Base-by-base conservation (phyloP, 2,113 vertebrate genomes). In the Notiomystis cincta region DNA sequence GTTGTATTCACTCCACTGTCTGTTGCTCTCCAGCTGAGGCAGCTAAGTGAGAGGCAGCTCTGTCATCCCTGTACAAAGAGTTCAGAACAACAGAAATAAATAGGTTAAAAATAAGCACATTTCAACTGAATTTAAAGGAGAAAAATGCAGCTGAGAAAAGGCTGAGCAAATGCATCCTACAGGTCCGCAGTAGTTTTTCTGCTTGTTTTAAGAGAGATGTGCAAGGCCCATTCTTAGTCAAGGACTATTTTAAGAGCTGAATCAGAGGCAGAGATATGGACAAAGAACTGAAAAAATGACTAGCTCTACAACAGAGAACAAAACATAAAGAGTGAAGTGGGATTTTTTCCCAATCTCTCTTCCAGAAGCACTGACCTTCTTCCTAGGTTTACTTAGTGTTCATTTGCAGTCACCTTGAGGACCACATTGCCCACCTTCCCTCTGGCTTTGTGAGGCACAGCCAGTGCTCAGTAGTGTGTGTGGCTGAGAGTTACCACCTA, bases 401-500 rank as follows among this genome's bases (percentile, higher is more conserved):
- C 56, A 42, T 18, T 33, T 67, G 27, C 44, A 64, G 24, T 48
- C 56, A 15, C 11, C 21, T 28, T 30, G 18, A 66, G 14, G 44
- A n/a, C 9, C 27, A 22, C 48, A 8, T 3, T 64, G 9, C 16
- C 35, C 48, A 28, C 38, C 23, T 93, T 82, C 6, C 16, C 35
- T 84, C 51, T 13, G 62, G 33, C 19, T 92, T 48, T 37, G 28
- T 17, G 56, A 75, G 35, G 65, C 38, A 30, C 47, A 70, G 37
- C 23, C 69, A 65, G 31, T 0, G 1, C 47, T 47, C 60, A 15
- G 37, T 11, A 70, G 20, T 6, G 2, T 0, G 0, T 0, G 0
- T 38, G 50, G 7, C 48, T 67, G 16, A 71, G 60, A 56, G 40
- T 56, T 65, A 50, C 19, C 33, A 72, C 25, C 37, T n/a, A 25